phyloP scores from a whole-genome alignment of 1,140 invertebrate species.

The Wiebesia pumilae region DNA sequence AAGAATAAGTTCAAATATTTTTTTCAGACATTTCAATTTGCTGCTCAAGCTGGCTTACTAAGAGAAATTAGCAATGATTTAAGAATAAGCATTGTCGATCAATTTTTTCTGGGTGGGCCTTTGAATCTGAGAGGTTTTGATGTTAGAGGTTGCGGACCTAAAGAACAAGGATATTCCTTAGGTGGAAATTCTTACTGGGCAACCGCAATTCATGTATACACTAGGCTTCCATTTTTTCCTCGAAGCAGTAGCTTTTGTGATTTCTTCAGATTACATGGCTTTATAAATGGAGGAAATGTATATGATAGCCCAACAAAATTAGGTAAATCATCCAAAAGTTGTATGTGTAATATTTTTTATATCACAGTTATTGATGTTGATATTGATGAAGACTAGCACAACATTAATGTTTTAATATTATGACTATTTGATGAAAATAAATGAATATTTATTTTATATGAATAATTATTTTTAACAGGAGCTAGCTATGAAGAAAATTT shows the following conservation, averaged over 20 bases:
- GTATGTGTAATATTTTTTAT: background rate
- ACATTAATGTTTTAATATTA: too few relatives aligned
- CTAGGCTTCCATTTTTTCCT: slow-evolving; percentile 89
- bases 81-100: slow-evolving; percentile 82
- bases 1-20: slow-evolving; percentile 15
- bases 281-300: slow-evolving; percentile 89
- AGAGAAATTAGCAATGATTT: slow-evolving; percentile 79
- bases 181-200: slow-evolving; percentile 88
- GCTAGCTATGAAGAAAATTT: slow-evolving; percentile 68
- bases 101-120: slow-evolving; percentile 92
- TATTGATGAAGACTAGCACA: background rate
- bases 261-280: slow-evolving; percentile 87
- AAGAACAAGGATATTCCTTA: slow-evolving; percentile 81
- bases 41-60: slow-evolving; percentile 83
- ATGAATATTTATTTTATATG: background rate
- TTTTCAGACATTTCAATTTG: slow-evolving; percentile 84
- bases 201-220: slow-evolving; percentile 86
- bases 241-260: slow-evolving; percentile 85
- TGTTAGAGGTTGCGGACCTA: slow-evolving; percentile 87
- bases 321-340: slow-evolving; percentile 53
- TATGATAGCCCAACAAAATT: slow-evolving; percentile 72
- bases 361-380: slow-evolving; percentile 25
- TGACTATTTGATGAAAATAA: background rate
- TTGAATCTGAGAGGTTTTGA: slow-evolving; percentile 88
- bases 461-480: slow-evolving; percentile 62